These are phyloP conservation scores for Hyla sarda DNA, from an alignment of 2,113 vertebrate species.

Conservation along the genomic window DNA sequence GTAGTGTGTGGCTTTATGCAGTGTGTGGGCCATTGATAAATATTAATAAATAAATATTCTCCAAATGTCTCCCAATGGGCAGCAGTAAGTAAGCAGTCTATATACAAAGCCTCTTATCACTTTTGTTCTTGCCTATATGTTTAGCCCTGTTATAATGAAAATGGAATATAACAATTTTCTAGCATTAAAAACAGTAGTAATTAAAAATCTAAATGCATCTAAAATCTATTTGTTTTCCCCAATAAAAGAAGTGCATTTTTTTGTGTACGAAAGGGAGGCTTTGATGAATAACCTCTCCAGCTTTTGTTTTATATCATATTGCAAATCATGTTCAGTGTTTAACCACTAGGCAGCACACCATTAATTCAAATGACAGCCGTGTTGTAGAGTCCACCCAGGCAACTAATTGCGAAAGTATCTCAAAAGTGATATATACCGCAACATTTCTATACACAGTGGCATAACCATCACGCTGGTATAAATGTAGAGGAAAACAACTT, in stretches of 20 bases:
- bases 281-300: constrained; percentile 37
- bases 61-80: background rate
- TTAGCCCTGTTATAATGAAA: background rate
- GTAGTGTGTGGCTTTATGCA: too few species aligned
- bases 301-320: constrained; percentile 38
- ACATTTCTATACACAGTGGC: constrained; percentile 38
- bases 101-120: background rate
- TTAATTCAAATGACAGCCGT: constrained; percentile 44
- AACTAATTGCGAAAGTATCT: constrained; percentile 41
- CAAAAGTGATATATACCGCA: constrained; percentile 40
- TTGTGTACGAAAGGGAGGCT: constrained; percentile 17
- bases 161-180: background rate
- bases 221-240: constrained; percentile 7
- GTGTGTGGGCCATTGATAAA: background rate
- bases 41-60: too few species aligned
- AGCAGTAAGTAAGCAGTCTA: background rate
- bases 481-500: background rate
- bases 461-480: background rate
- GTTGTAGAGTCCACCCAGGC: constrained; percentile 47
- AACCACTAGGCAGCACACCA: constrained; percentile 27
- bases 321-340: constrained; percentile 48
- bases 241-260: constrained; percentile 1
- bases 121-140: background rate
- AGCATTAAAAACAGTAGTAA: background rate
- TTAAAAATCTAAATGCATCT: constrained; percentile 20